Base-by-base conservation (phyloP, 2,113 vertebrate genomes). In the Triplophysa tibetana region DNA sequence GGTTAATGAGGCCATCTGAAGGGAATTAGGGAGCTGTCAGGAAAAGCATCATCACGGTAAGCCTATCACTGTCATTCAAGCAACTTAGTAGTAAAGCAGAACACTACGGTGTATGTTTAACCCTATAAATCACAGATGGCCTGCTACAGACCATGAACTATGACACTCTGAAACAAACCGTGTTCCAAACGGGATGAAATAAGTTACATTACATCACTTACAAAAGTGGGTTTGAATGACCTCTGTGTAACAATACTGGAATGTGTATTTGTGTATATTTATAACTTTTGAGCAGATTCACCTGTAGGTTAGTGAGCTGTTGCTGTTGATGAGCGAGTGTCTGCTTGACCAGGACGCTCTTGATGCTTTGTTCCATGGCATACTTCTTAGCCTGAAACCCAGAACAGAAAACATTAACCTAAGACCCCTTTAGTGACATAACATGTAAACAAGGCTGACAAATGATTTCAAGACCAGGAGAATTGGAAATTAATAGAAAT, bases 301-400 rank as follows among this genome's bases (percentile, higher is more conserved):
- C 97, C 98, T 99, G 97, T 72, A 99, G 91, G 91, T 98, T 99
- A 89, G 96, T 98, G 86, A 99, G 96, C 89, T 99, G 98, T 85
- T 99, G 98, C 76, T 98, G 97, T 90, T 99, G 97, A 92, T 99
- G 98, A 23, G 98, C 97, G 81, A 99, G 95, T 87, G 96, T 99
- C 93, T 99, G 98, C 82, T 99, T 99, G 91, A 98, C 97, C 92
- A 99, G 92, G 87, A 99, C 98, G 1, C 97, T 99, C 95, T 99
- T 99, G 94, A 99, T 98, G 87, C 98, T 99, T 91, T 99, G 98
- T 85, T 99, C 98, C 98, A 99, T 99, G 33, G 98, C 98, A 79
- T 99, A 99, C 88, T 99, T 99, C 95, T 99, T 99, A 83, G 98
- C 98, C 98, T 99, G 85, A 0, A 26, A 75, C 12, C 77, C 7